Conservation (phyloP, 1,140 invertebrate genomes). For the Chironomus striatipennis region DNA sequence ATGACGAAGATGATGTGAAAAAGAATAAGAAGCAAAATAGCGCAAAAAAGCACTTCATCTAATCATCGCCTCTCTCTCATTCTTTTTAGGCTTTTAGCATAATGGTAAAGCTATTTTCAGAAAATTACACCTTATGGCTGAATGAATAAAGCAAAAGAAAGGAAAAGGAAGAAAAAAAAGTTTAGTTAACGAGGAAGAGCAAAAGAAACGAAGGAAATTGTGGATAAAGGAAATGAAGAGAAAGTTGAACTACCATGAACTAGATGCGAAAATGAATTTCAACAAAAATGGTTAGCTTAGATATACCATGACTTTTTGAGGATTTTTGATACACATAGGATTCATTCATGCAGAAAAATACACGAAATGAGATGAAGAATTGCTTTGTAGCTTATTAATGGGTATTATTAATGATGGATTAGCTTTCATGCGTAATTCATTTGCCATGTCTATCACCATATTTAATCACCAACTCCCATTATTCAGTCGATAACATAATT, state of each 20-base stretch:
- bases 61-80: background rate
- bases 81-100: slow-evolving; percentile 14
- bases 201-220: background rate
- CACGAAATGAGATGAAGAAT: background rate
- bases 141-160: background rate
- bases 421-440: background rate
- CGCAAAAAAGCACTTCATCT: background rate
- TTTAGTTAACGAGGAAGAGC: too few relatives aligned
- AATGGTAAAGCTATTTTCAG: background rate
- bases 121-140: background rate
- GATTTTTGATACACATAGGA: background rate
- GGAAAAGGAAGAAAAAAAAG: background rate
- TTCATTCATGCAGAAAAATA: background rate
- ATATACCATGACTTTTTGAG: too few relatives aligned
- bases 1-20: too few relatives aligned
- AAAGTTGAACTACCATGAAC: background rate
- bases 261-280: background rate
- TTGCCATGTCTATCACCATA: background rate
- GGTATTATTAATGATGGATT: background rate
- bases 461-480: background rate
- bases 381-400: background rate
- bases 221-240: background rate
- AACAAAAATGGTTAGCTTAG: background rate
- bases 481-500: background rate
- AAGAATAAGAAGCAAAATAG: background rate